These are phyloP conservation scores for Drosophila borborema DNA, from an alignment of 2,888 invertebrate species.

Conservation along the genomic window DNA sequence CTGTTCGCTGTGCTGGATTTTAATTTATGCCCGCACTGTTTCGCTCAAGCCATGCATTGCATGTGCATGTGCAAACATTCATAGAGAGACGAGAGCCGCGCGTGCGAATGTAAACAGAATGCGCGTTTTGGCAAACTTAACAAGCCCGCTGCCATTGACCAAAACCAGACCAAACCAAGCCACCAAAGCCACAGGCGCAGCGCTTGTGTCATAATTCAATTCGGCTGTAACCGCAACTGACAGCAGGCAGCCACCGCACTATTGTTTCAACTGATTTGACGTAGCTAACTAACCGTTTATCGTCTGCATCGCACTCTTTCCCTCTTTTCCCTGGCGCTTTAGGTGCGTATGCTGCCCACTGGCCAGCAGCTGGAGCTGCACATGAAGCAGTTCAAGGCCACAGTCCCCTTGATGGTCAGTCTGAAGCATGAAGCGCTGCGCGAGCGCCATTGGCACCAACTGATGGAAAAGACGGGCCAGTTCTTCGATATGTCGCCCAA, in stretches of 20 bases:
- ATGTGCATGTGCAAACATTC: slow-evolving; percentile 65
- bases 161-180: slow-evolving; percentile 51
- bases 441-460: slow-evolving; percentile 94
- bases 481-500: slow-evolving; percentile 95
- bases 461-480: slow-evolving; percentile 93
- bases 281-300: slow-evolving; percentile 65
- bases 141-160: slow-evolving; percentile 35
- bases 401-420: slow-evolving; percentile 95
- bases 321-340: slow-evolving; percentile 3
- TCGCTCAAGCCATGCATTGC: slow-evolving; percentile 54
- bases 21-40: slow-evolving; percentile 66
- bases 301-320: not conserved
- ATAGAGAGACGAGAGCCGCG: slow-evolving; percentile 20
- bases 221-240: slow-evolving; percentile 52
- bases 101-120: slow-evolving; percentile 63
- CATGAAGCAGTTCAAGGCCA: slow-evolving; percentile 94
- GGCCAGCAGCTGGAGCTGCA: slow-evolving; percentile 91
- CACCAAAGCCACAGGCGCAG: slow-evolving; percentile 55
- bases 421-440: slow-evolving; percentile 96
- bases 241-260: slow-evolving; percentile 59
- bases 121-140: slow-evolving; percentile 65
- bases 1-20: slow-evolving; percentile 46
- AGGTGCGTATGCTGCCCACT: slow-evolving; percentile 86
- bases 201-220: slow-evolving; percentile 72
- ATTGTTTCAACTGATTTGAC: slow-evolving; percentile 80